Percentiles rank a stretch among this genome's conserved stretches.
These are phyloP conservation scores for Brachyhypopomus gauderio DNA, from an alignment of 2,113 vertebrate genomes.

Conservation along the genomic window DNA sequence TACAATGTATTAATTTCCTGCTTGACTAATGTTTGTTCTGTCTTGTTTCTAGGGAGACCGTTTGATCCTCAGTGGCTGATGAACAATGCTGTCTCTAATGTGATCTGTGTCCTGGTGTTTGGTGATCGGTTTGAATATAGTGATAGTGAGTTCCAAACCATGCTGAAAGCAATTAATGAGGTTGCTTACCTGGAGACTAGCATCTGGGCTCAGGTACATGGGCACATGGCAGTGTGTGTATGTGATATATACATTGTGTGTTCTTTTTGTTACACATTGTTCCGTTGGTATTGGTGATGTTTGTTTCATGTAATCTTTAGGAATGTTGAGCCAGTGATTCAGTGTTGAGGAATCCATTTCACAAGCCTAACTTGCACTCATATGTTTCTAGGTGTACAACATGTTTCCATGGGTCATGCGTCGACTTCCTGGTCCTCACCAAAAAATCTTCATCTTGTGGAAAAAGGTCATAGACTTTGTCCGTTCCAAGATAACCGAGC, in stretches of 20 bases:
- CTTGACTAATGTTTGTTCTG: too few species aligned
- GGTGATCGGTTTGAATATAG: conserved; percentile 78
- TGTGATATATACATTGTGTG: too few species aligned
- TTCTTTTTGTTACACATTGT: too few species aligned
- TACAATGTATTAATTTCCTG: too few species aligned
- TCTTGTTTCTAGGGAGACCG: not conserved
- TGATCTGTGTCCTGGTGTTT: conserved; percentile 80
- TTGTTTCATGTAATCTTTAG: too few species aligned
- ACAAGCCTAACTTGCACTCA: not conserved
- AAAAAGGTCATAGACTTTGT: conserved; percentile 55
- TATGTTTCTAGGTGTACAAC: conserved; percentile 70
- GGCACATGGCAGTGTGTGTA: not conserved
- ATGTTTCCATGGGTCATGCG: conserved; percentile 69
- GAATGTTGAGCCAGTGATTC: too few species aligned
- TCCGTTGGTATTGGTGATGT: too few species aligned
- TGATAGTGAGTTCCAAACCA: conserved; percentile 69
- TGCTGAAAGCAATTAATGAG: conserved; percentile 70
- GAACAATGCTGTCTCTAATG: conserved; percentile 56
- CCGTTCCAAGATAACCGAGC: conserved; percentile 62
- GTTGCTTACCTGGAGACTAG: conserved; percentile 43
- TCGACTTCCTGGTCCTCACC: conserved; percentile 76
- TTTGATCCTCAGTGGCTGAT: conserved; percentile 17
- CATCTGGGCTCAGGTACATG: conserved; percentile 64
- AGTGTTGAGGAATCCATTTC: too few species aligned
- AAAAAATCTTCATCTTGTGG: conserved; percentile 57